phyloP scores from a whole-genome alignment of 30 jellyfish, hydroid and myxozoan species.

The Clytia hemisphaerica region DNA sequence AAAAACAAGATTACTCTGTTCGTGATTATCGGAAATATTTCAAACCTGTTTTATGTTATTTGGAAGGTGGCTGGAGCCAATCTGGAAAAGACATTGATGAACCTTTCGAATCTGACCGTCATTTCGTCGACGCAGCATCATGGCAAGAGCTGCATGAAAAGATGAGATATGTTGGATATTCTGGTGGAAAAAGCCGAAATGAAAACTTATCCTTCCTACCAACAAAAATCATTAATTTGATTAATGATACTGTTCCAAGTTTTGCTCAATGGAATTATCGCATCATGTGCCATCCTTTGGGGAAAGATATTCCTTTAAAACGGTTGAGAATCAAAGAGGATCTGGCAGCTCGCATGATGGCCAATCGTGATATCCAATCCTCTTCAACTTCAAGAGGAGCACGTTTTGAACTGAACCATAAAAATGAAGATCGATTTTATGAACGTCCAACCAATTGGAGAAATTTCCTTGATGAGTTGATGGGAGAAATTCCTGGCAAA shows the following conservation, averaged over 20 bases:
- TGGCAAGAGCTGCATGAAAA: slow-evolving; percentile 46
- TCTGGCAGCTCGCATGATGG: slow-evolving; percentile 39
- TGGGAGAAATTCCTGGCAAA: slow-evolving; percentile 56
- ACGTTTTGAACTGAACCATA: slow-evolving; percentile 36
- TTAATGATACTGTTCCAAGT: slow-evolving; percentile 36
- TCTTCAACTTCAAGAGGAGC: slow-evolving; percentile 55
- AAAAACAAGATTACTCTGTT: slow-evolving; percentile 44
- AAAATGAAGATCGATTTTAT: slow-evolving; percentile 12
- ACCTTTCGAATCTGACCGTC: slow-evolving; percentile 45
- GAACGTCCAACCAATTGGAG: neutral
- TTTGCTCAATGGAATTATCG: slow-evolving; percentile 94
- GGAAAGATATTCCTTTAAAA: slow-evolving; percentile 39
- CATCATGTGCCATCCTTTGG: slow-evolving; percentile 66
- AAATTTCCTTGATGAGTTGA: slow-evolving; percentile 26
- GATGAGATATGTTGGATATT: slow-evolving; percentile 25
- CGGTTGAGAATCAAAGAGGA: slow-evolving; percentile 42
- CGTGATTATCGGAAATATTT: slow-evolving; percentile 62
- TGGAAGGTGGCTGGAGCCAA: slow-evolving; percentile 78
- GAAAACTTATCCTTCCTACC: slow-evolving; percentile 42
- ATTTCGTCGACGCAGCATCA: slow-evolving; percentile 29
- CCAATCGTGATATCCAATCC: slow-evolving; percentile 6
- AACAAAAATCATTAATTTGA: slow-evolving; percentile 16
- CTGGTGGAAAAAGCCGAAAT: slow-evolving; percentile 41
- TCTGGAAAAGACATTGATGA: slow-evolving; percentile 37
- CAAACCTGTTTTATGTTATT: slow-evolving; percentile 60